These are phyloP conservation scores for Zaprionus ornatus DNA, from an alignment of 1,140 invertebrate species.

Conservation along the genomic window DNA sequence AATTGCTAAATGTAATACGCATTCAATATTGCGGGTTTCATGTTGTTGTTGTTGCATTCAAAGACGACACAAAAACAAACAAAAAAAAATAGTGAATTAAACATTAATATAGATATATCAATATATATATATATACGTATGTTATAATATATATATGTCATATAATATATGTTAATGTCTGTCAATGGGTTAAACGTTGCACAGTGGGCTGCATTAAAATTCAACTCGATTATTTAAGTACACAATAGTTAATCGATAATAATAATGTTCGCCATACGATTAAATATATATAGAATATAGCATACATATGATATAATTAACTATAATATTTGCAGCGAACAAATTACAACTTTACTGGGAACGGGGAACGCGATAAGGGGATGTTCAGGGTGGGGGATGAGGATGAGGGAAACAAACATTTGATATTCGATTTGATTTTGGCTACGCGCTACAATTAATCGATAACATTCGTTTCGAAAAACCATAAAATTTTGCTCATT, in stretches of 20 bases:
- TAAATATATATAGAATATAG: constrained; percentile 23
- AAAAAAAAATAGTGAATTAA: constrained; percentile 15
- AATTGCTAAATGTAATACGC: constrained; percentile 40
- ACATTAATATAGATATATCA: constrained; percentile 1
- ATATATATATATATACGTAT: not conserved
- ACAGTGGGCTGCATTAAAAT: constrained; percentile 21
- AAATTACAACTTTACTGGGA: constrained; percentile 5
- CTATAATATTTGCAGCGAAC: constrained; percentile 26
- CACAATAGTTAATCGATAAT: constrained; percentile 32
- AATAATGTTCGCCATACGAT: not conserved
- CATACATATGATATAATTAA: constrained; percentile 30
- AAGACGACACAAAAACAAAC: constrained; percentile 7
- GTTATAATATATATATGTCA: not conserved
- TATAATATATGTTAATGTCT: constrained; percentile 15
- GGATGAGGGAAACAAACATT: constrained; percentile 19
- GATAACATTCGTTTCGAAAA: constrained; percentile 50
- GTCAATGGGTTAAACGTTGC: not conserved
- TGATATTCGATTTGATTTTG: constrained; percentile 26
- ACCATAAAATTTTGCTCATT: constrained; percentile 39
- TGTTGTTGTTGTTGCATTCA: not conserved
- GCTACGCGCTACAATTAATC: constrained; percentile 51
- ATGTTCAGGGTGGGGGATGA: not conserved
- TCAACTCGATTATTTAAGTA: constrained; percentile 25
- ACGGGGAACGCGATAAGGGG: not conserved
- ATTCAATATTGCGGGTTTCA: constrained; percentile 10